A percentile compares a stretch with the other conserved stretches of the same genome.
Conservation (phyloP, 2,888 invertebrate genomes). For the Epinotia brunnichana region DNA sequence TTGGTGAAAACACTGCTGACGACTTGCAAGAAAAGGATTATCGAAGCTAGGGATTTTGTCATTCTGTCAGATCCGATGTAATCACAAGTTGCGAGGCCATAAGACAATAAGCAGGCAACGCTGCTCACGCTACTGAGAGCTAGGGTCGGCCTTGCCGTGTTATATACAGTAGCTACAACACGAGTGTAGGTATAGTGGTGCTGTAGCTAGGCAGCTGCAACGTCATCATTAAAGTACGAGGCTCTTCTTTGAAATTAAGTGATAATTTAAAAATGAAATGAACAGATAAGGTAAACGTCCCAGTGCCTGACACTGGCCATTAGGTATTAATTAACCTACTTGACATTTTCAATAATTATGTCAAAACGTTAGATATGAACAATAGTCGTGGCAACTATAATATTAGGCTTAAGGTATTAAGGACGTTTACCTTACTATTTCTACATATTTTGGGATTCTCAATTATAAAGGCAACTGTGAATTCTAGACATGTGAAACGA, state of each 20-base stretch:
- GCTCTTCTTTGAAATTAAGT: constrained; percentile 1
- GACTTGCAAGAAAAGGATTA: constrained; percentile 23
- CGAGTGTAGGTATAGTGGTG: too few species aligned
- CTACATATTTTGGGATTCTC: background rate
- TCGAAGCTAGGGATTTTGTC: constrained; percentile 11
- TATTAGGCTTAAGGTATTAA: too few species aligned
- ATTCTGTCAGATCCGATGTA: constrained; percentile 14
- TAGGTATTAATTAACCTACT: too few species aligned
- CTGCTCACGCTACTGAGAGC: constrained; percentile 25
- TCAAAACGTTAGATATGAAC: too few species aligned
- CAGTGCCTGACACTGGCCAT: too few species aligned
- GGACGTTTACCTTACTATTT: too few species aligned
- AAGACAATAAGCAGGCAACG: constrained; percentile 35
- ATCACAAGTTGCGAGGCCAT: constrained; percentile 17
- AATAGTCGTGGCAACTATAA: too few species aligned
- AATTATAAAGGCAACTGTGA: background rate
- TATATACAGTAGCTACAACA: constrained; percentile 19
- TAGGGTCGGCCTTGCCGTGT: constrained; percentile 28
- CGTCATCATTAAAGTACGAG: constrained; percentile 5
- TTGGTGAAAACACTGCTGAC: constrained; percentile 22
- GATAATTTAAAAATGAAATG: background rate
- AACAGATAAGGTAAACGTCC: too few species aligned
- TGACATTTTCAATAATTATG: too few species aligned
- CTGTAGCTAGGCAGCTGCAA: constrained; percentile 8
- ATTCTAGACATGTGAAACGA: background rate